Base-by-base conservation (phyloP, 2,113 vertebrate genomes). In the Oncorhynchus tshawytscha region DNA sequence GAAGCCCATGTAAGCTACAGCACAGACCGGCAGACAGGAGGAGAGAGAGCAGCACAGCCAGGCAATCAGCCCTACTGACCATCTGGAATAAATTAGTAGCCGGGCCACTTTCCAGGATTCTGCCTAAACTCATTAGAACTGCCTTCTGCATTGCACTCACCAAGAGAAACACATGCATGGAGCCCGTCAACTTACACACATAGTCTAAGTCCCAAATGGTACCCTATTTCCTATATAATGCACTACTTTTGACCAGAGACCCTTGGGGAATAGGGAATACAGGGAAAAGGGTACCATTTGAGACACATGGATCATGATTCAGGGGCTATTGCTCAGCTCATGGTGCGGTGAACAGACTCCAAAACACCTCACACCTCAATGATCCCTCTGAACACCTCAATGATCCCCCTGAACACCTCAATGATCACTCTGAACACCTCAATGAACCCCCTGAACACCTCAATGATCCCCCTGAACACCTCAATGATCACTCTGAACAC, bases 51-150 rank as follows among this genome's bases (percentile, higher is more conserved):
- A 27, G 18, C 29, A 20, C 18, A 68, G 59, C 20, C 67, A 68
- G 59, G n/a, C 59, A 15, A 68, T 68, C 67, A 39, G 29, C 27
- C 67, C 74, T 11, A 24, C 65, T 69, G 70, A 75, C 65, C 70
- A 82, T 72, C 81, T 78, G 73, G 24, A 78, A 65, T 69, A 64
- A 78, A 64, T 78, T 39, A 78, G 62, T 39, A 1, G 22, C 31
- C 18, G 29, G 70, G 73, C 51, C 27, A n/a, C 69, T 71, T 67
- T 67, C 69, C 72, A 78, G 39, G 25, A 51, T 69, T 57, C 60
- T 71, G 59, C 78, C 80, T 45, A 49, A 62, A 57, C 71, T 71
- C 72, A 7, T 20, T 75, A 82, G 69, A 78, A 77, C 76, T 75
- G 16, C 51, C 51, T 54, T 59, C 45, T 66, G 57, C 24, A 67